phyloP scores from a whole-genome alignment of 1,140 invertebrate genomes.

The Harpegnathos saltator region DNA sequence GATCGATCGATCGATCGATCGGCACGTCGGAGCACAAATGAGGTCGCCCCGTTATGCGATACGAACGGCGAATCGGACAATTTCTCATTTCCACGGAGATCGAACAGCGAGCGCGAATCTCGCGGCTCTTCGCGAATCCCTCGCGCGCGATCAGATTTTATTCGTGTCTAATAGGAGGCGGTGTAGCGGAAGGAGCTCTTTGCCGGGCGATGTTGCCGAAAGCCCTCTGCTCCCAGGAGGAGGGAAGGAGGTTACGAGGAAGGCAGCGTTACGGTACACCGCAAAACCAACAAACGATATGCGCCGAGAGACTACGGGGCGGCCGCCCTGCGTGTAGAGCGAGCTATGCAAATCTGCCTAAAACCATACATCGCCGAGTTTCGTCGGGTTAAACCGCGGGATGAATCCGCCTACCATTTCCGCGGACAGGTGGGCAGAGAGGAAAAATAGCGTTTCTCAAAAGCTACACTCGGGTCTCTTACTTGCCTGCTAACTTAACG shows the following conservation, averaged over 20 bases:
- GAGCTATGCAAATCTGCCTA: constrained; percentile 26
- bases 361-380: constrained; percentile 23
- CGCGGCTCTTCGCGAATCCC: not conserved
- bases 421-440: not conserved
- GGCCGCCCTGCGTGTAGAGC: constrained; percentile 50
- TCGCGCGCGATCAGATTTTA: constrained; percentile 68
- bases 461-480: too few species aligned
- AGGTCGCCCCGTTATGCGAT: too few species aligned
- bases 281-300: constrained; percentile 83
- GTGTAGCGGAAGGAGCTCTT: constrained; percentile 59
- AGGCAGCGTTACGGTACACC: constrained; percentile 80
- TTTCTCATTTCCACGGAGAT: not conserved
- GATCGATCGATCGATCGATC: too few species aligned
- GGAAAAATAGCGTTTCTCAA: not conserved
- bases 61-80: not conserved
- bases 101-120: not conserved
- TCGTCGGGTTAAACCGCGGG: not conserved
- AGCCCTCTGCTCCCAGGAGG: constrained; percentile 74
- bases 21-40: too few species aligned
- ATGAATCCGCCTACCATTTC: constrained; percentile 11
- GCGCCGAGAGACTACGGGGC: constrained; percentile 69
- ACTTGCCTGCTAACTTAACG: too few species aligned
- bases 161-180: constrained; percentile 58
- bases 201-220: constrained; percentile 66
- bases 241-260: constrained; percentile 71